Evolutionary conservation across 2,113 vertebrate genomes (phyloP), one percentile per base, ranked within the genome.

Genomic region (Sula dactylatra): DNA sequence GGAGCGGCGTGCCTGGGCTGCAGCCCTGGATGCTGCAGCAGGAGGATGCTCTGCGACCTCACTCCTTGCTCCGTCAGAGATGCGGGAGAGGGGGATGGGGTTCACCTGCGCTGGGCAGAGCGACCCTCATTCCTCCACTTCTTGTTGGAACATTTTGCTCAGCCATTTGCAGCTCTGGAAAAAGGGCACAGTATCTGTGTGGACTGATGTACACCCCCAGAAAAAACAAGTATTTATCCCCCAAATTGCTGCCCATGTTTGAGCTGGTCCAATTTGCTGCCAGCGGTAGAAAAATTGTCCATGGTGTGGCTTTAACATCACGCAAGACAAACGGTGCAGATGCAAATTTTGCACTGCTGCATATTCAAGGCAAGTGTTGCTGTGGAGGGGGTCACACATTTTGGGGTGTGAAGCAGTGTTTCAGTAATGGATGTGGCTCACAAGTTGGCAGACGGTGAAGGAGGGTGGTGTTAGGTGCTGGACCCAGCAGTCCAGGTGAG

Each of bases 361-460:
- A 0, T 3, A 18, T n/a, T 8, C 10, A 2, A 61, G 50, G 55
- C 18, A 55, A 34, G 17, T 45, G 55, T 40, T 50, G 16, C 56
- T 52, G 12, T 25, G 31, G 31, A 72, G 20, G 10, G 24, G 4
- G 54, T 32, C 4, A 25, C 17, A 38, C 4, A 11, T 38, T 50
- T 64, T 64, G 32, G 27, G 44, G 27, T 74, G 31, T 5, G 15
- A 56, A 80, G 42, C 44, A 24, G 7, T 15, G 9, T 61, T 93
- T 65, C 31, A 36, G 6, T n/a, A 45, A 34, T 0, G 3, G n/a
- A 20, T 2, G 4, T 0, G 2, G 16, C 16, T 73, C 40, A 24
- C 21, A 7, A 24, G 19, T 2, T 42, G 26, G 32, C n/a, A 49
- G 31, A 16, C 2, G 3, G 15, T 11, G 38, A 62, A n/a, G 42